Evolutionary conservation across 2,113 vertebrate species (phyloP).

Genomic region (Sigmodon hispidus): DNA sequence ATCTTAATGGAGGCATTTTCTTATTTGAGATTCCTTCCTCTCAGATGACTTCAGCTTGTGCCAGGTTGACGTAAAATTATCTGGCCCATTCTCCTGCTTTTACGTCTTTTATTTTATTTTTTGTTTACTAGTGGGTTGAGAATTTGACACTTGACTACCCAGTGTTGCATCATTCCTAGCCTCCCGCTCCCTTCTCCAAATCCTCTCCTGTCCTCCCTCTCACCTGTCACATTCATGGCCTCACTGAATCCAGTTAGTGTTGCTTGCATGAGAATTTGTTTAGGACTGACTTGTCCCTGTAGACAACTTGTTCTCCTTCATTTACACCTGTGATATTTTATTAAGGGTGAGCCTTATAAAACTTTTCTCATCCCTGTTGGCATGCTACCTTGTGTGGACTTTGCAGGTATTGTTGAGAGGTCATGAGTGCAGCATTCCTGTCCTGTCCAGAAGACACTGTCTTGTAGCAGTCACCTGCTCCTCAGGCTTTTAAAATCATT

Average conservation of each 20-base stretch:
- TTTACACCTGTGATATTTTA: not conserved
- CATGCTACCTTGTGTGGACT: not conserved
- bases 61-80: not conserved
- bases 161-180: not conserved
- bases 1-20: not conserved
- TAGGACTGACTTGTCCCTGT: not conserved
- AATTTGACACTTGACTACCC: not conserved
- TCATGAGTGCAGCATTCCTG: not conserved
- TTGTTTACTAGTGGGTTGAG: not conserved
- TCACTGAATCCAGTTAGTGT: not conserved
- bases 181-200: not conserved
- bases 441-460: not conserved
- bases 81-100: not conserved
- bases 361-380: not conserved
- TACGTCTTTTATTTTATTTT: not conserved
- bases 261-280: not conserved
- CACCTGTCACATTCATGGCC: not conserved
- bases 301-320: not conserved
- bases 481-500: not conserved
- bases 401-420: not conserved
- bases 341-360: not conserved
- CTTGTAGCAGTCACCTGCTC: not conserved
- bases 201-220: not conserved
- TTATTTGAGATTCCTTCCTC: not conserved
- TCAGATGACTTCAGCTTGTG: not conserved